Evolutionary conservation across 2,888 invertebrate genomes (phyloP).

Genomic region (Tineola bisselliella): DNA sequence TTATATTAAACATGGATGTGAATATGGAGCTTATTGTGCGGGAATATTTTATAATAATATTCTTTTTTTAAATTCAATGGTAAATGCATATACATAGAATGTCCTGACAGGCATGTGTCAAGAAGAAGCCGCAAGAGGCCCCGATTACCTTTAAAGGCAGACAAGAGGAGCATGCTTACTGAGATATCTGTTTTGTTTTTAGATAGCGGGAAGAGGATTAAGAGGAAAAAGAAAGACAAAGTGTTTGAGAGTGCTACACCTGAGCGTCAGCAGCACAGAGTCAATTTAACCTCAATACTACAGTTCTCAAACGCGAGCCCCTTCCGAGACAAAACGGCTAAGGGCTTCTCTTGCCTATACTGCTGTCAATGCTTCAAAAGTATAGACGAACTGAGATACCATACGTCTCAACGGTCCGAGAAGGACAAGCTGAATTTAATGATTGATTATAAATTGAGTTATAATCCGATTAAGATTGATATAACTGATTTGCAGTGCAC

Average conservation of each 20-base stretch:
- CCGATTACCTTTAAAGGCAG: not conserved
- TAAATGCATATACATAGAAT: too few relatives aligned
- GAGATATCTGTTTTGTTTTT: constrained; percentile 39
- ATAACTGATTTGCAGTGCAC: constrained; percentile 48
- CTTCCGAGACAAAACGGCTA: constrained; percentile 53
- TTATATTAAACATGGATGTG: too few relatives aligned
- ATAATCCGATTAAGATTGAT: constrained; percentile 58
- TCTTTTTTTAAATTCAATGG: too few relatives aligned
- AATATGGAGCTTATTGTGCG: too few relatives aligned
- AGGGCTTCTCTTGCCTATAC: constrained; percentile 59
- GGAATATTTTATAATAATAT: too few relatives aligned
- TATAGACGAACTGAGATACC: constrained; percentile 42
- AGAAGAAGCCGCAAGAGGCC: too few relatives aligned
- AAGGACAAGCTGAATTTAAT: constrained; percentile 55
- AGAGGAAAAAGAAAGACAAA: constrained; percentile 40
- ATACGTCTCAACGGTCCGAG: constrained; percentile 45
- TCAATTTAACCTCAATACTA: constrained; percentile 56
- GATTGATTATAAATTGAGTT: constrained; percentile 58
- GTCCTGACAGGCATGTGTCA: too few relatives aligned
- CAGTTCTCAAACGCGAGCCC: constrained; percentile 60
- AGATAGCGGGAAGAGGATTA: constrained; percentile 22
- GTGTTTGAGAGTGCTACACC: constrained; percentile 53
- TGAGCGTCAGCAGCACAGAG: constrained; percentile 58
- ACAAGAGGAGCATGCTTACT: not conserved
- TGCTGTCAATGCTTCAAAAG: constrained; percentile 46